phyloP scores from a whole-genome alignment of 2,113 vertebrate genomes.

The Megaceryle torquata region DNA sequence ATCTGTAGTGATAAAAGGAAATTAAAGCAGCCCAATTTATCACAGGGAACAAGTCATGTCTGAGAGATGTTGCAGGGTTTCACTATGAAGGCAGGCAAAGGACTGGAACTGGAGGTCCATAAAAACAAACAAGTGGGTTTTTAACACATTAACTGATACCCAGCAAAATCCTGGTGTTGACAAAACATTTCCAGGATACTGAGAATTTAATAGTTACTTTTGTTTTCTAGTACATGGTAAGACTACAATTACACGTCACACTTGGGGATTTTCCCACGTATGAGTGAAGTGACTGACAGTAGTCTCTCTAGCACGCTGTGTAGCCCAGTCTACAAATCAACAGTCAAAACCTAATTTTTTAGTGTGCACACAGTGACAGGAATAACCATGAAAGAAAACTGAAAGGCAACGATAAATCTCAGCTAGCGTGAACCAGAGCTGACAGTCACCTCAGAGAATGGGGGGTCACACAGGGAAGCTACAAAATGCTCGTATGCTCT shows the following conservation, averaged over 20 bases:
- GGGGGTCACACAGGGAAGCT: accelerated
- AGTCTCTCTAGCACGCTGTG: not conserved
- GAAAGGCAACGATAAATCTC: not conserved
- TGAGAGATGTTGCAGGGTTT: not conserved
- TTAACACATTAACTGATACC: not conserved
- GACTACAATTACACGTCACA: not conserved
- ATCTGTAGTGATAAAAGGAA: not conserved
- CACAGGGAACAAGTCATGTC: not conserved
- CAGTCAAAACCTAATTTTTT: not conserved
- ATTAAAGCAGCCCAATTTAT: not conserved
- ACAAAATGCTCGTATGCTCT: not conserved
- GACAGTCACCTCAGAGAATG: not conserved
- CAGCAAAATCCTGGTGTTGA: not conserved
- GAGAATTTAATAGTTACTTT: not conserved
- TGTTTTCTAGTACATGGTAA: not conserved
- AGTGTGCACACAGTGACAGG: not conserved
- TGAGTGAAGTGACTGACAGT: not conserved
- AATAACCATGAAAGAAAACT: not conserved
- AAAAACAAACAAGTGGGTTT: not conserved
- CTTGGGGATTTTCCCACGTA: not conserved
- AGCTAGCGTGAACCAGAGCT: not conserved
- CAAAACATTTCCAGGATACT: not conserved
- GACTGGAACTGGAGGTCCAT: not conserved
- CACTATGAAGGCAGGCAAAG: not conserved
- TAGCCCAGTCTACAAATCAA: not conserved